Evolutionary conservation across 2,113 vertebrate species (phyloP).

Genomic region (Monarcha castaneiventris): DNA sequence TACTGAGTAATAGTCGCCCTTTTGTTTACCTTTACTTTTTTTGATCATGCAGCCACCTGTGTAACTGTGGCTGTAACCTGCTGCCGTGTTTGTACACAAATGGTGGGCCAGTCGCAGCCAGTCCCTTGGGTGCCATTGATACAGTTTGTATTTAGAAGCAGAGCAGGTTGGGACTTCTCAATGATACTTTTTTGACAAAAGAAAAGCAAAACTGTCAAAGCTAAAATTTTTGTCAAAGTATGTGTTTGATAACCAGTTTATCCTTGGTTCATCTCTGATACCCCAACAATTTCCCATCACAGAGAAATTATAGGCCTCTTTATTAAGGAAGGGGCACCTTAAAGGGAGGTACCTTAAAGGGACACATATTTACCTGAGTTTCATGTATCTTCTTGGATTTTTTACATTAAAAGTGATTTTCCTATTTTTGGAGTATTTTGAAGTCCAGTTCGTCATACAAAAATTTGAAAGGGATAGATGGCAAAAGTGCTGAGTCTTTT

Average conservation of each 20-base stretch:
- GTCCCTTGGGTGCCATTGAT: not conserved
- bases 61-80: not conserved
- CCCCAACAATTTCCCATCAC: not conserved
- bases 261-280: not conserved
- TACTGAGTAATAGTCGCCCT: not conserved
- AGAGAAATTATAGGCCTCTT: not conserved
- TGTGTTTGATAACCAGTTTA: not conserved
- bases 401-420: not conserved
- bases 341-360: not conserved
- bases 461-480: not conserved
- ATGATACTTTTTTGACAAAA: not conserved
- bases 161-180: not conserved
- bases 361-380: not conserved
- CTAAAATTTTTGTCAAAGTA: not conserved
- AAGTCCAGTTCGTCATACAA: not conserved
- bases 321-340: not conserved
- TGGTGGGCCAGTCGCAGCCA: not conserved
- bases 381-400: not conserved
- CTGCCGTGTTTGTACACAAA: not conserved
- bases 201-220: not conserved
- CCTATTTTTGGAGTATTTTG: not conserved
- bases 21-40: not conserved
- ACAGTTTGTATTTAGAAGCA: not conserved
- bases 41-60: not conserved
- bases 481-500: not conserved